phyloP scores from a whole-genome alignment of 2,888 invertebrate species.

The Mylabris sibirica region DNA sequence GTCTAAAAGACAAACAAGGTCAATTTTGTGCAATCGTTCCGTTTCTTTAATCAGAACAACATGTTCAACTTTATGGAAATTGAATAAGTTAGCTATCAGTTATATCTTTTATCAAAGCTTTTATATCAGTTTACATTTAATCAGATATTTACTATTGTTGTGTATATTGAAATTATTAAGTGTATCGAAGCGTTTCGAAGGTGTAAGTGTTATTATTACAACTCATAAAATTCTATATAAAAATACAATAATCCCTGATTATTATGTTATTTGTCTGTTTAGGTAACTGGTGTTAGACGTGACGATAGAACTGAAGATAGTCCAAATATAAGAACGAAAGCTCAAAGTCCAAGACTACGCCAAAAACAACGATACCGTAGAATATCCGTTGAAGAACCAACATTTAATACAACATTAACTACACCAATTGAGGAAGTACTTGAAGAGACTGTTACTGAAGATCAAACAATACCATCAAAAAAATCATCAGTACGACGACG shows the following conservation, averaged over 20 bases:
- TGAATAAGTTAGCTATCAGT: conserved; percentile 18
- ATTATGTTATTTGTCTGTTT: conserved; percentile 12
- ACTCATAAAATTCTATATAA: too few relatives aligned
- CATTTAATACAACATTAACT: conserved; percentile 42
- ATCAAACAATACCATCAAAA: conserved; percentile 21
- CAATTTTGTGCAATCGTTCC: not conserved
- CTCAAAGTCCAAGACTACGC: conserved; percentile 31
- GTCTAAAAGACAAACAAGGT: conserved; percentile 2
- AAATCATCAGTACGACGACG: conserved; percentile 25
- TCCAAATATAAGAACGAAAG: conserved; percentile 12
- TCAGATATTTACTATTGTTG: conserved; percentile 34
- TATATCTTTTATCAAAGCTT: not conserved
- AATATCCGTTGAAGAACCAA: conserved; percentile 38
- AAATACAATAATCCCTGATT: conserved; percentile 16
- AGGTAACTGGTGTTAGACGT: conserved; percentile 23
- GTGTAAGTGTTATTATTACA: conserved; percentile 40
- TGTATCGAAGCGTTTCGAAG: conserved; percentile 43
- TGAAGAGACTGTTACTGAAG: conserved; percentile 45
- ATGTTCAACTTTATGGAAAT: conserved; percentile 18
- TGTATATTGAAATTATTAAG: conserved; percentile 43
- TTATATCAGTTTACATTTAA: conserved; percentile 16
- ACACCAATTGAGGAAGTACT: conserved; percentile 48
- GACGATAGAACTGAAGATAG: conserved; percentile 13
- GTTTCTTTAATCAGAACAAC: not conserved
- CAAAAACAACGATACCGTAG: conserved; percentile 37